Base-by-base conservation (phyloP, 1,140 invertebrate species). In the Musca vetustissima region DNA sequence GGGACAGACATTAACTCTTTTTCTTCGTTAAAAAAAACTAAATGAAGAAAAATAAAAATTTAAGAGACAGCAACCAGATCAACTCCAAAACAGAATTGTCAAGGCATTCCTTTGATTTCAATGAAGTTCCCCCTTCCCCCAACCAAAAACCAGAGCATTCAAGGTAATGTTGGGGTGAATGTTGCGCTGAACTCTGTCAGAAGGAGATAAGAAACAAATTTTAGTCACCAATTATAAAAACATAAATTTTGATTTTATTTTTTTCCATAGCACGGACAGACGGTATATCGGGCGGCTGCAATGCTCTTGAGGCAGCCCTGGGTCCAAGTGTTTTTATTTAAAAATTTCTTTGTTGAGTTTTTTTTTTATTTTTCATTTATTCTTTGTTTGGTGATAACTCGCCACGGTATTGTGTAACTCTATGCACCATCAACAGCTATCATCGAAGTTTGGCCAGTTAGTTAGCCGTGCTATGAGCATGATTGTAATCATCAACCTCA, bases 201-300 rank as follows among this genome's bases (percentile, higher is more conserved):
- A 15, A 14, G 1, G n/a, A 61, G 57, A 61, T 61, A 61, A 61
- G 57, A 61, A 61, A 61, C 19, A 61, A 36, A 61, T 61, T 61
- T 55, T 43, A 21, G 57, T 36, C 57, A 61, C 57, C 57, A 61
- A 61, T 61, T 61, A 36, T 43, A 61, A 61, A 61, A 61, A 61
- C 57, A 61, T 61, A 43, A 61, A 61, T 61, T 61, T 61, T 43
- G 28, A 61, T 61, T 61, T 61, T 61, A 17, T 43, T 61, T 43
- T n/a, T 19, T 61, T 7, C 19, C 11, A 28, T 4, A 4, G n/a
- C 17, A 36, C 28, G 36, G 13, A 13, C n/a, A n/a, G n/a, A n/a
- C n/a, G n/a, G n/a, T n/a, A n/a, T n/a, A n/a, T n/a, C n/a, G n/a
- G n/a, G n/a, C n/a, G n/a, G n/a, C n/a, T n/a, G n/a, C n/a, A n/a